Percentiles rank a stretch among this genome's conserved stretches.
These are phyloP conservation scores for Nesidiocoris tenuis DNA, from an alignment of 2,888 invertebrate species.

Conservation along the genomic window DNA sequence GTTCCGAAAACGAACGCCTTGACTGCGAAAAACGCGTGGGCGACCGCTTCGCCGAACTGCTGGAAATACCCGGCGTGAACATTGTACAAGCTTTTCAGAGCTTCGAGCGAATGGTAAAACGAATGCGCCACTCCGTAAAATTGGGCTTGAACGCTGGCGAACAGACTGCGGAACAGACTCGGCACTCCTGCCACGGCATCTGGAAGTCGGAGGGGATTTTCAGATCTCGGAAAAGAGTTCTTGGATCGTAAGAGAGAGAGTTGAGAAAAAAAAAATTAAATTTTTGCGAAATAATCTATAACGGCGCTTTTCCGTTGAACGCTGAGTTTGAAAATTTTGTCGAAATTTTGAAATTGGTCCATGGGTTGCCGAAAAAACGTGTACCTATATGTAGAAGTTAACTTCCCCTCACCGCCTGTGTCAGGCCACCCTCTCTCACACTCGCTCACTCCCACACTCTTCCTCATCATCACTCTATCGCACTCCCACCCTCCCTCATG, in stretches of 20 bases:
- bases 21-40: constrained; percentile 1
- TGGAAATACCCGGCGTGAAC: background rate
- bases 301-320: no score
- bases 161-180: constrained; percentile 14
- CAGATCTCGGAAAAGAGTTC: background rate
- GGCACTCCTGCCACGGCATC: constrained; percentile 13
- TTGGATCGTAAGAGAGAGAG: no score
- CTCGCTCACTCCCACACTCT: background rate
- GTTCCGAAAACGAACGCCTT: background rate
- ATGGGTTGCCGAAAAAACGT: no score
- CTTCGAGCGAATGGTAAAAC: constrained; percentile 21
- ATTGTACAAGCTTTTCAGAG: constrained; percentile 2
- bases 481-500: background rate
- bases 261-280: no score
- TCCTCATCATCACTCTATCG: background rate
- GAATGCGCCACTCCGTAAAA: constrained; percentile 8
- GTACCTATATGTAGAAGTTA: no score
- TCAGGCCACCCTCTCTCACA: background rate
- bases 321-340: no score
- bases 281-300: no score
- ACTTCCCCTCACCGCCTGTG: no score
- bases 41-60: background rate
- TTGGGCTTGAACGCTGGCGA: background rate
- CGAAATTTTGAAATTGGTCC: no score
- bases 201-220: constrained; percentile 1